Evolutionary conservation across 2,888 invertebrate genomes (phyloP), one percentile per base, ranked within the genome.

Genomic region (Noctua janthina): DNA sequence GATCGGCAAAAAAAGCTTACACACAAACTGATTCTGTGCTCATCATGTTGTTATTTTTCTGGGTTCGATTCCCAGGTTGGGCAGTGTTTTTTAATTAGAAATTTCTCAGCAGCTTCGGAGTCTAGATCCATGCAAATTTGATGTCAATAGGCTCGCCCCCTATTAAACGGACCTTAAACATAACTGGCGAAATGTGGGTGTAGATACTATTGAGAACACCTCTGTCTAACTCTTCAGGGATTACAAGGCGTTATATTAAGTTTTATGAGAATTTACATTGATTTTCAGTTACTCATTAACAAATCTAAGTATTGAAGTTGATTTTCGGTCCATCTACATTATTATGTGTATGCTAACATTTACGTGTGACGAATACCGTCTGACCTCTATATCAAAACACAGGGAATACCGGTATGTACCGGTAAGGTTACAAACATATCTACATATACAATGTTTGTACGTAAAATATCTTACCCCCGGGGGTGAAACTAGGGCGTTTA

Each of bases 401-500:
- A 72, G 29, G 71, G 71, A 35, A 74, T 46, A 54, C 64, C 15
- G 35, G 56, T 66, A 74, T 82, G 78, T 29, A 29, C 29, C 29
- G 29, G n/a, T 70, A 78, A 83, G 83, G 83, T 78, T 54, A 82
- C 35, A 51, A 59, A 83, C 69, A 66, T 71, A 59, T 74, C 72
- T 73, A 76, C 56, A 64, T 46, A 15, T 20, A 73, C 39, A 70
- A 15, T 74, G 73, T 70, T 74, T 46, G 64, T 39, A 83, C 77
- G 76, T 73, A 68, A 77, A 74, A 76, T 83, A 78, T 74, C 68
- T 83, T 83, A 77, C 43, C 64, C 43, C 83, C 73, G 66, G 76
- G 76, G 83, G 86, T 74, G 64, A 79, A 86, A 83, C 75, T 78
- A 76, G 74, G 86, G 83, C 74, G 75, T 13, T 79, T 74, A 71